phyloP scores from a whole-genome alignment of 2,888 invertebrate species.

The Erebia palarica region DNA sequence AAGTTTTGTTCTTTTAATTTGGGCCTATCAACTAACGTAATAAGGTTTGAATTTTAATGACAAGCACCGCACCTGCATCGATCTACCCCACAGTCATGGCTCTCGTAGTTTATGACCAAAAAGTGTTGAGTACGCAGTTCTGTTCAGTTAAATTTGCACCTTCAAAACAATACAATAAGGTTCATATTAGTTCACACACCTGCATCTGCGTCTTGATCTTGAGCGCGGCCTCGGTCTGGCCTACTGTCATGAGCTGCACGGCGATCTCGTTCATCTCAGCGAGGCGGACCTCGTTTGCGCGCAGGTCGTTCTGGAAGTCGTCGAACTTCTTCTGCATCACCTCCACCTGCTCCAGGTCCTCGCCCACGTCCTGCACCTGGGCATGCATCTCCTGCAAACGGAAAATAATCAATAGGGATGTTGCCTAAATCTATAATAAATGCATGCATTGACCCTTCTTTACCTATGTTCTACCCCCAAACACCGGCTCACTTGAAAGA shows the following conservation, averaged over 20 bases:
- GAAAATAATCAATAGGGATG: neutral
- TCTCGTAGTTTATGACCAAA: too few species aligned
- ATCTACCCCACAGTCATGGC: too few species aligned
- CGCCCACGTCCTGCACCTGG: conserved; percentile 97
- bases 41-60: too few species aligned
- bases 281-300: conserved; percentile 98
- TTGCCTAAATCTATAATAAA: too few species aligned
- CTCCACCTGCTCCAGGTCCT: conserved; percentile 99
- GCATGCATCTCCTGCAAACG: conserved; percentile 92
- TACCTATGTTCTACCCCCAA: too few species aligned
- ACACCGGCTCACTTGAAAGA: too few species aligned
- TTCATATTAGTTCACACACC: conserved; percentile 57
- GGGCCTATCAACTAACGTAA: too few species aligned
- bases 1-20: too few species aligned
- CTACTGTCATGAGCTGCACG: conserved; percentile 96
- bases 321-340: conserved; percentile 99
- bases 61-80: too few species aligned
- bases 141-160: too few species aligned
- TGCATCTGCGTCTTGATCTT: conserved; percentile 99
- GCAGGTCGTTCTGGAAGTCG: conserved; percentile 98
- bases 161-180: neutral
- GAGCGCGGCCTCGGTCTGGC: conserved; percentile 98
- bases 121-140: too few species aligned
- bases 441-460: too few species aligned
- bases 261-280: conserved; percentile 99